Conservation (phyloP, 2,113 vertebrate species). For the Cryptoleucopteryx plumbea region DNA sequence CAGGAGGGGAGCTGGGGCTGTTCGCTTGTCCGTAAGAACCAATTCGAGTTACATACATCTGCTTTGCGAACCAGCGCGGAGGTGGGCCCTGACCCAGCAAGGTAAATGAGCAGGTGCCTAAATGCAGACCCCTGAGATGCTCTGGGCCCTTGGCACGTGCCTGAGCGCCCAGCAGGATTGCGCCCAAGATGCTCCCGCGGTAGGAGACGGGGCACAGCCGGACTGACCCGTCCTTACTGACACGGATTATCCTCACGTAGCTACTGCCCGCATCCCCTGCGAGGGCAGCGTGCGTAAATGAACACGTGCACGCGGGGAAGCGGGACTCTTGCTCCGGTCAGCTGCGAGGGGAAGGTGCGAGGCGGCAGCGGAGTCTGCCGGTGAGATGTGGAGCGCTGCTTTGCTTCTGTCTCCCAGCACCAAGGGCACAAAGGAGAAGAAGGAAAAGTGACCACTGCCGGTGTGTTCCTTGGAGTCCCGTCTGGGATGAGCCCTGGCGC, state of each 20-base stretch:
- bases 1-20: background rate
- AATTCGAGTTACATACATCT: accelerated
- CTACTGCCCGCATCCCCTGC: accelerated
- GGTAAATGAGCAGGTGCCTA: background rate
- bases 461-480: accelerated
- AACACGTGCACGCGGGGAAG: accelerated
- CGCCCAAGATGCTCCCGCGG: background rate
- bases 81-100: background rate
- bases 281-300: accelerated
- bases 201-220: background rate
- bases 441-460: background rate
- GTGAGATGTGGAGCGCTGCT: background rate
- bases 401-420: background rate
- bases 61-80: background rate
- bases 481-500: too few relatives aligned
- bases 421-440: background rate
- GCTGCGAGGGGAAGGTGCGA: background rate
- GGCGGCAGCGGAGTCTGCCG: background rate
- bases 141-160: accelerated
- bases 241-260: accelerated
- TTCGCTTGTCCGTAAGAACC: background rate
- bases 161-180: background rate
- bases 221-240: too few relatives aligned
- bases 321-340: background rate
- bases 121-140: background rate